Conservation (phyloP, 2,888 invertebrate species). For the Leucophora obtusa region DNA sequence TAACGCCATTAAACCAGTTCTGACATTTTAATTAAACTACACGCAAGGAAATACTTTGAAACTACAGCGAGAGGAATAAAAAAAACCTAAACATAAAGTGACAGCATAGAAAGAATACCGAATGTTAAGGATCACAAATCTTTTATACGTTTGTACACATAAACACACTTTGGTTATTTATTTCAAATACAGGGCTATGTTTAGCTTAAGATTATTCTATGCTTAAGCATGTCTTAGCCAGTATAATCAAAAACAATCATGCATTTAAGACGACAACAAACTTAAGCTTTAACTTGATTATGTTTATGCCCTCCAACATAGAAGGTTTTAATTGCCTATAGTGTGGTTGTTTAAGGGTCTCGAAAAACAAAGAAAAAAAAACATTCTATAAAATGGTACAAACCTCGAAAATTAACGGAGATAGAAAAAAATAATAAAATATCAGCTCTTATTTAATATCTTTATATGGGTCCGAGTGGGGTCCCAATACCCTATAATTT, state of each 20-base stretch:
- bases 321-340: no score
- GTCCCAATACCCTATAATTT: no score
- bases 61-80: conserved; percentile 7
- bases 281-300: conserved; percentile 50
- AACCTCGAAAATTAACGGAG: no score
- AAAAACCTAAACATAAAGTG: conserved; percentile 26
- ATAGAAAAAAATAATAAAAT: no score
- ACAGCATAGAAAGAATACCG: conserved; percentile 52
- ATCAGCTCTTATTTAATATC: no score
- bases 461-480: no score
- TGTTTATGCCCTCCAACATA: not conserved
- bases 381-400: no score
- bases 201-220: conserved; percentile 18
- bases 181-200: conserved; percentile 7
- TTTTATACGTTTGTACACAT: conserved; percentile 11
- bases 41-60: conserved; percentile 49
- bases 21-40: conserved; percentile 79
- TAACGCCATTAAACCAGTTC: conserved; percentile 79
- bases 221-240: conserved; percentile 51
- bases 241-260: conserved; percentile 50
- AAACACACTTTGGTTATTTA: conserved; percentile 10
- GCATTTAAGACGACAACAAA: conserved; percentile 53
- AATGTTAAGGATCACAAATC: conserved; percentile 44
- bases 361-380: no score
- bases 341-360: no score